Conservation (phyloP, 2,113 vertebrate genomes). For the Calonectris borealis region DNA sequence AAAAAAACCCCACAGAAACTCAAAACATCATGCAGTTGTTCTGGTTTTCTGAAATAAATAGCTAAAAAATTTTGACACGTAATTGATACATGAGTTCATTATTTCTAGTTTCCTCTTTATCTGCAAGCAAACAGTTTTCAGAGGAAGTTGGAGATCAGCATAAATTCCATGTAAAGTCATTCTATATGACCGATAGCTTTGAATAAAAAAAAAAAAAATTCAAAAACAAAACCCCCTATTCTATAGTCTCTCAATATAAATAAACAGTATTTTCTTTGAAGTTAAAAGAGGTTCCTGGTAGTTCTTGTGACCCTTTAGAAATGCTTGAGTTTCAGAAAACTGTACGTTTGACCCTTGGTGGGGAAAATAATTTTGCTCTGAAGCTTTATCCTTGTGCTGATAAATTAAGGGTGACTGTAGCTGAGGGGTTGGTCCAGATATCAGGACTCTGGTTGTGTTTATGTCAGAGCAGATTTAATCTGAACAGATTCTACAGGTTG, state of each 20-base stretch:
- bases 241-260: not conserved
- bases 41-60: not conserved
- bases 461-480: not conserved
- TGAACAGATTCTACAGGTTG: not conserved
- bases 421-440: not conserved
- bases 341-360: not conserved
- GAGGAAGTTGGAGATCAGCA: slow-evolving; percentile 20
- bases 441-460: not conserved
- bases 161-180: not conserved
- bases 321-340: not conserved
- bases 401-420: not conserved
- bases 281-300: not conserved
- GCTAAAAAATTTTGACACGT: not conserved
- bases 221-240: not conserved
- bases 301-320: not conserved
- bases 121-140: slow-evolving; percentile 18
- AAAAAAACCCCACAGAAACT: not conserved
- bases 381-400: not conserved
- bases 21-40: not conserved
- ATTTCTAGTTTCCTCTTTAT: slow-evolving; percentile 43
- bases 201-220: not conserved
- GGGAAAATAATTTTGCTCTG: not conserved
- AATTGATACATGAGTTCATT: slow-evolving; percentile 36
- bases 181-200: not conserved
- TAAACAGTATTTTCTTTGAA: slow-evolving; percentile 28